Conservation (phyloP, 1,140 invertebrate species). For the Popillia japonica region DNA sequence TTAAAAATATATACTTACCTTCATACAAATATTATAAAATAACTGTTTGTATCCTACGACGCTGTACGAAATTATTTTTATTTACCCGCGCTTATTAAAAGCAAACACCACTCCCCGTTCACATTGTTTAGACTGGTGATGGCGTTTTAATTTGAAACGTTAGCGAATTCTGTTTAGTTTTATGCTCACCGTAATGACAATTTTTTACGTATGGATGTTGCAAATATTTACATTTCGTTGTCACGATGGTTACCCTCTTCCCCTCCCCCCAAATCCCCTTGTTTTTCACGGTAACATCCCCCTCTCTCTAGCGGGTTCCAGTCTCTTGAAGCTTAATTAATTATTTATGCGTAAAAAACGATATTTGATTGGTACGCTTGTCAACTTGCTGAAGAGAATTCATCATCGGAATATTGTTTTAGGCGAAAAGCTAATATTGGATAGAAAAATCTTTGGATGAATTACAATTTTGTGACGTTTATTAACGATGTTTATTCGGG, state of each 20-base stretch:
- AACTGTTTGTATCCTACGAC: neutral
- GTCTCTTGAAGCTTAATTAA: neutral
- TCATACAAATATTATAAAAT: neutral
- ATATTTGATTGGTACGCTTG: neutral
- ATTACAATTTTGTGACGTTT: neutral
- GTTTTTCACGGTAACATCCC: neutral
- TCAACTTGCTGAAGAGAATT: neutral
- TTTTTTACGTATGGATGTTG: conserved; percentile 2
- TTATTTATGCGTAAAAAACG: conserved; percentile 15
- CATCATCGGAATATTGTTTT: neutral
- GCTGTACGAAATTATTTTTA: conserved; percentile 4
- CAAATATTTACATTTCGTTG: conserved; percentile 27
- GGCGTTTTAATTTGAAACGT: conserved; percentile 32
- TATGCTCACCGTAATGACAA: conserved; percentile 5
- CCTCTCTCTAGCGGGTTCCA: neutral
- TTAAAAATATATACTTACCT: conserved; percentile 1
- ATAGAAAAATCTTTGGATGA: neutral
- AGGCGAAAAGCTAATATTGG: neutral
- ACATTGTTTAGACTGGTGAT: conserved; percentile 12
- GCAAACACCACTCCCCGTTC: conserved; percentile 5
- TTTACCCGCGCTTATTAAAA: conserved; percentile 30
- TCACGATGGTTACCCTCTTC: neutral
- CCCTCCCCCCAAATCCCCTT: neutral
- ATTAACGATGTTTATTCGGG: neutral
- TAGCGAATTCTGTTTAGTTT: conserved; percentile 24